Evolutionary conservation across 2,113 vertebrate genomes (phyloP), one percentile per base, ranked within the genome.

Genomic region (Pollachius pollachius): DNA sequence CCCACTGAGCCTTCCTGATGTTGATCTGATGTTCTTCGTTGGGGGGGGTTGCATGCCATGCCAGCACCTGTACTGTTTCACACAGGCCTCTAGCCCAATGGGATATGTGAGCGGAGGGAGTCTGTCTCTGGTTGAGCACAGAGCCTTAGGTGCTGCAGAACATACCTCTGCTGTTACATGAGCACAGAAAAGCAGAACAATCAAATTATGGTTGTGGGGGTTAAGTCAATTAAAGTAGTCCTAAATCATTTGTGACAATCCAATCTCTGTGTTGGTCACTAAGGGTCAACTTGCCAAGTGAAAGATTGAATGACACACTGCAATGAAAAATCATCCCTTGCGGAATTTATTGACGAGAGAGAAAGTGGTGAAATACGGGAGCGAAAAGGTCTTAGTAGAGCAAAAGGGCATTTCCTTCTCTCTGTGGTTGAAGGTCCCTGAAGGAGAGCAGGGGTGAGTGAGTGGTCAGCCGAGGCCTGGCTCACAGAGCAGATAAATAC

Each of bases 401-500:
- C 4, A 4, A 48, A 48, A 57, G 2, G n/a, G 15, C 54, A 34
- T 17, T 57, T 6, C n/a, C n/a, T 17, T n/a, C 54, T 57, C n/a
- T 57, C n/a, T 57, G 54, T 57, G 5, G 3, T 17, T 17, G n/a
- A n/a, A 16, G 54, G 4, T 16, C 54, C 54, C 54, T n/a, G 54
- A n/a, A 17, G 54, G n/a, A 57, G 54, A 5, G 54, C 54, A n/a
- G n/a, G 54, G 13, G 54, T 60, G 58, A 60, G n/a, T 0, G 16
- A 65, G 68, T 78, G 81, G 75, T 77, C 79, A 85, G 76, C 65
- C 68, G 62, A 75, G 81, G 76, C 75, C 81, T 76, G n/a, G n/a
- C 66, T 74, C 72, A 80, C 70, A 85, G 76, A 84, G 79, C 81
- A 79, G 81, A 70, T 81, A 81, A 91, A 87, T 78, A 82, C 84